Evolutionary conservation across 2,888 invertebrate species (phyloP).

Genomic region (Sialis lutaria): DNA sequence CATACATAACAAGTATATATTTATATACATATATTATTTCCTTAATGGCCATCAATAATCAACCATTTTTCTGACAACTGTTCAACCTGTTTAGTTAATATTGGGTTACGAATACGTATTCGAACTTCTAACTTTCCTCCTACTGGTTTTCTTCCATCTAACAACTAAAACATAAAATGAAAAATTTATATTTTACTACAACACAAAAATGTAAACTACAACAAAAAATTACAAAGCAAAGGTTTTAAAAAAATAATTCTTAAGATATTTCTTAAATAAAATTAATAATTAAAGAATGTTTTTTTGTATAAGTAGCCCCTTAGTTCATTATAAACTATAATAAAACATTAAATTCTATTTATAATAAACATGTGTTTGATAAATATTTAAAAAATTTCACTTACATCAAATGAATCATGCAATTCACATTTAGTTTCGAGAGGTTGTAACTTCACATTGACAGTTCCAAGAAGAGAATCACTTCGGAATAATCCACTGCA

Average conservation of each 20-base stretch:
- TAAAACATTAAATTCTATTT: background rate
- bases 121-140: conserved; percentile 86
- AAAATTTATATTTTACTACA: conserved; percentile 3
- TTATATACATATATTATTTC: background rate
- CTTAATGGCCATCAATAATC: conserved; percentile 40
- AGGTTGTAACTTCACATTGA: conserved; percentile 69
- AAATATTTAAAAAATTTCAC: conserved; percentile 20
- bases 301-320: background rate
- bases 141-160: conserved; percentile 74
- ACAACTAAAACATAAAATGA: conserved; percentile 38
- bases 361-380: background rate
- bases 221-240: background rate
- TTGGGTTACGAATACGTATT: conserved; percentile 71
- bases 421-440: conserved; percentile 75
- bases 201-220: background rate
- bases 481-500: conserved; percentile 87
- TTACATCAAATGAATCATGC: conserved; percentile 86
- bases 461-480: conserved; percentile 71
- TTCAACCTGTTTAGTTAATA: conserved; percentile 76
- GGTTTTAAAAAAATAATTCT: background rate
- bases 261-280: background rate
- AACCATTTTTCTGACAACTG: conserved; percentile 86
- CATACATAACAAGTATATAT: background rate
- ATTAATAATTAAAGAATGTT: background rate
- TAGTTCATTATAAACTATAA: background rate